Evolutionary conservation across 1,140 invertebrate genomes (phyloP).

Genomic region (Drosophila kikkawai): DNA sequence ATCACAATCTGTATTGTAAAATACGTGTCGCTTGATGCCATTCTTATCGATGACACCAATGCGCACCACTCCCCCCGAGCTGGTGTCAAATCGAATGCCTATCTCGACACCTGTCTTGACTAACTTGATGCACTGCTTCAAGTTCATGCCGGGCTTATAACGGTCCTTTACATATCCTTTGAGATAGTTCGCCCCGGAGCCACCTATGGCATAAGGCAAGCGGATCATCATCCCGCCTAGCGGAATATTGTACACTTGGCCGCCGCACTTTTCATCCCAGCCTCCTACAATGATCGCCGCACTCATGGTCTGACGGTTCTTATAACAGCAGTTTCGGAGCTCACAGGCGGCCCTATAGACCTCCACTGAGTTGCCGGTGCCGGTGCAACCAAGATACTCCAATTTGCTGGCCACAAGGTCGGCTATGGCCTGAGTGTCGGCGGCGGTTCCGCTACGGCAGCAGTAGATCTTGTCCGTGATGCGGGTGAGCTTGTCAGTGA

Average conservation of each 20-base stretch:
- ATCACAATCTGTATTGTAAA: constrained; percentile 85
- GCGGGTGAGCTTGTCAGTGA: neutral
- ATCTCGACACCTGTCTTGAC: constrained; percentile 93
- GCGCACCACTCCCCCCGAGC: constrained; percentile 96
- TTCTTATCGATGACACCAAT: constrained; percentile 95
- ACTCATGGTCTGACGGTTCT: constrained; percentile 95
- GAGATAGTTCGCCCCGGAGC: constrained; percentile 97
- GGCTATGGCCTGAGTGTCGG: neutral
- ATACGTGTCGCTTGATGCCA: constrained; percentile 91
- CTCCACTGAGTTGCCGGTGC: constrained; percentile 92
- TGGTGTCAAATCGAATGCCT: constrained; percentile 96
- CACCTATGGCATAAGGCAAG: constrained; percentile 94
- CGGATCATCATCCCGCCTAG: constrained; percentile 97
- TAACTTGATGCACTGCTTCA: constrained; percentile 94
- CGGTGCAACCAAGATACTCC: constrained; percentile 86
- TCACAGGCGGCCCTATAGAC: constrained; percentile 96
- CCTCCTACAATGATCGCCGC: constrained; percentile 97
- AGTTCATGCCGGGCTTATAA: constrained; percentile 93
- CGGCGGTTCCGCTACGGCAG: neutral
- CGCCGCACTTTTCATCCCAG: constrained; percentile 96
- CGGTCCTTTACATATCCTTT: constrained; percentile 97
- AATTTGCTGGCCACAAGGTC: constrained; percentile 82
- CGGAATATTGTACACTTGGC: constrained; percentile 95
- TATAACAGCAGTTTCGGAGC: constrained; percentile 97
- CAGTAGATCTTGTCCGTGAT: neutral